Base-by-base conservation (phyloP, 2,113 vertebrate genomes). In the Tupaia tana region DNA sequence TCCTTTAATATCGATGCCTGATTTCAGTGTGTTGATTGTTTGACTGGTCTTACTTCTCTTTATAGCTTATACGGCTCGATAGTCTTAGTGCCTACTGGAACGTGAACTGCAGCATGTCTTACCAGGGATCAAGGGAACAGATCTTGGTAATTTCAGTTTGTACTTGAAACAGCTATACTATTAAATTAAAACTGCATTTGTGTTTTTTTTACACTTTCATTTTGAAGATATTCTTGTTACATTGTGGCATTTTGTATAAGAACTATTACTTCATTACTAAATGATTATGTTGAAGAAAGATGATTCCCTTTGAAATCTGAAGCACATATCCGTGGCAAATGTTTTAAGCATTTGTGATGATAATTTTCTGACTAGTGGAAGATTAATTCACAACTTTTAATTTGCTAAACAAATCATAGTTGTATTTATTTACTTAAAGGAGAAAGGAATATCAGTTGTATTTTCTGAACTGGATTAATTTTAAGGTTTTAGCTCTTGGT, bases 61-160 rank as follows among this genome's bases (percentile, higher is more conserved):
- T 83, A 2, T 77, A 99, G 99, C 98, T 99, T 16, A 98, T 99
- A 6, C 98, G 99, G 83, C 98, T 99, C 86, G 99, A 99, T 82
- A 98, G 99, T 97, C 99, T 99, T 58, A 99, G 99, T 43, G 99
- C 98, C 67, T 99, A 99, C 73, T 99, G 99, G 99, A 99, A 99
- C 10, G 98, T 99, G 34, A 96, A 98, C 95, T 99, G 99, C 90
- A 74, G 96, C 7, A 97, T 99, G 89, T 99, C 99, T 96, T 99
- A 99, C 96, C 98, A 87, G 96, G 96, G 94, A 24, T 99, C 99
- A 18, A 97, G 98, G 96, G 99, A 99, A 63, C 96, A 99, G 67
- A 99, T 99, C 66, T 97, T 99, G 99, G 99, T 99, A 99, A 99
- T 8, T 83, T 94, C 85, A 67, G 1, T 20, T 84, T 87, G 59